Conservation (phyloP, 2,797 vertebrate genomes). For the Cottoperca gobio region DNA sequence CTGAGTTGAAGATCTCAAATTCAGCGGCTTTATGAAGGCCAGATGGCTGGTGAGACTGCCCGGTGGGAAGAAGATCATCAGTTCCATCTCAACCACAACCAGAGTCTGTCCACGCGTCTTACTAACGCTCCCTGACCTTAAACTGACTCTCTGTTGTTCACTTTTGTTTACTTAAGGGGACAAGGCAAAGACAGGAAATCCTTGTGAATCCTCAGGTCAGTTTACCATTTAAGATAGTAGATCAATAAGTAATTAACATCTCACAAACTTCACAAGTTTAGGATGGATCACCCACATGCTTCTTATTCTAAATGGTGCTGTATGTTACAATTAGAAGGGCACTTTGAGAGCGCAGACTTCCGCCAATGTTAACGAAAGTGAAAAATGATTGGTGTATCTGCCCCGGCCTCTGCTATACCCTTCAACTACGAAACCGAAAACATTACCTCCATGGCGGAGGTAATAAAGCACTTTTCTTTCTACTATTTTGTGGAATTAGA, state of each 20-base stretch:
- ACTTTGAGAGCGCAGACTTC: no score
- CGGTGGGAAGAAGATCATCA: neutral
- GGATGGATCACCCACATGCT: neutral
- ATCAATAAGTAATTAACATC: constrained; percentile 26
- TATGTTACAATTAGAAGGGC: no score
- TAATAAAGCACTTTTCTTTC: no score
- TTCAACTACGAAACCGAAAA: no score
- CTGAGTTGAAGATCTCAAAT: constrained; percentile 7
- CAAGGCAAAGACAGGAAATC: neutral
- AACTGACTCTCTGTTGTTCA: neutral
- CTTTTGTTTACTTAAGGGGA: neutral
- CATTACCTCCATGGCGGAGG: no score
- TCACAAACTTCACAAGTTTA: neutral
- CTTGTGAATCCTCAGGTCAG: neutral
- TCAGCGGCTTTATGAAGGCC: constrained; percentile 2
- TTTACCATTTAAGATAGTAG: neutral
- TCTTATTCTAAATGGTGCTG: neutral
- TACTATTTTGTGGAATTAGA: no score
- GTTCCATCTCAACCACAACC: neutral
- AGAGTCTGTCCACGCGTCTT: constrained; percentile 13
- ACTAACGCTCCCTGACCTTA: constrained; percentile 7
- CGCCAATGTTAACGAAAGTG: no score
- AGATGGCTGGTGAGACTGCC: constrained; percentile 19
- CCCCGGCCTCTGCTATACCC: no score
- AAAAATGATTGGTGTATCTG: no score